These are phyloP conservation scores for rabbit (Oryctolagus cuniculus) DNA, from an alignment of 2,113 vertebrate species.

Conservation along the genomic window mOryCun1.1 NC_091436.1:106746001-106746500, in stretches of 20 bases:
- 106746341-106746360: not conserved
- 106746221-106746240: not conserved
- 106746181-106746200: not conserved
- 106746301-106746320: not conserved
- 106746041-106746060: not conserved
- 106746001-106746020: no score
- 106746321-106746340: not conserved
- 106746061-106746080: not conserved
- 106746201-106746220: not conserved
- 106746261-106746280: not conserved
- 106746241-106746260: not conserved
- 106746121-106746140: not conserved
- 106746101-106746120: constrained; percentile 1
- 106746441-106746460: no score
- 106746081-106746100: not conserved
- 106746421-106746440: no score
- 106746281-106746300: not conserved
- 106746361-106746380: not conserved
- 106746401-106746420: no score
- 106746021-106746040: not conserved
- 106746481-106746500: no score
- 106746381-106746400: not conserved
- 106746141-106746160: not conserved
- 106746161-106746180: not conserved
- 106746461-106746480: no score